Base-by-base conservation (phyloP, 2,113 vertebrate species). In the Nothocercus julius region DNA sequence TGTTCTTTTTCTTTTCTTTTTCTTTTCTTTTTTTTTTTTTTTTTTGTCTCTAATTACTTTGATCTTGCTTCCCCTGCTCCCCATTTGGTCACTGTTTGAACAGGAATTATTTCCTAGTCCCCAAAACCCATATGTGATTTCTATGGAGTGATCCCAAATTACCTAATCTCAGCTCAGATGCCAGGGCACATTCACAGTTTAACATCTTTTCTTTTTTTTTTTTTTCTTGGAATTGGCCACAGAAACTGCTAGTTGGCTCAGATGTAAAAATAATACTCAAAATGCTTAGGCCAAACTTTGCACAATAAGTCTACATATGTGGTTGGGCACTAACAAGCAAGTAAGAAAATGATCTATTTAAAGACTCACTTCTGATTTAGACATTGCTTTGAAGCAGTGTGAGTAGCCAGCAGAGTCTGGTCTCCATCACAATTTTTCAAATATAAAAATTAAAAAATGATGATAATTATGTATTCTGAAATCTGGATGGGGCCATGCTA, bases 361-460 rank as follows among this genome's bases (percentile, higher is more conserved):
- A 90, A 97, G 83, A 91, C 93, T 97, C 84, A 91, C 91, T 96
- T 94, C 94, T 91, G 94, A 97, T 87, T 97, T 87, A 36, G 90
- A 80, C 87, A 72, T 62, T 91, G 79, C 95, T 97, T 96, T 96
- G 90, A 96, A 97, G 95, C 82, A 78, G 76, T 77, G 45, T 4
- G 34, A 81, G 93, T 95, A 95, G 93, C 96, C 69, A 84, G 95
- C 61, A 86, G 87, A 96, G 58, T 87, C 95, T 97, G 88, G 74
- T 93, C 95, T 97, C 89, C 93, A 95, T 96, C 95, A 97, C 82
- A 62, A 90, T 96, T 97, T 97, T 97, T 97, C 90, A 94, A 96
- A 98, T 95, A 90, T 95, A 97, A 97, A 96, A 96, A 97, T 96
- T 97, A 97, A 95, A 97, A 98, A 98, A 98, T 97, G 66, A 97